Evolutionary conservation across 2,797 vertebrate species (phyloP).

Genomic region (Salmo trutta): DNA sequence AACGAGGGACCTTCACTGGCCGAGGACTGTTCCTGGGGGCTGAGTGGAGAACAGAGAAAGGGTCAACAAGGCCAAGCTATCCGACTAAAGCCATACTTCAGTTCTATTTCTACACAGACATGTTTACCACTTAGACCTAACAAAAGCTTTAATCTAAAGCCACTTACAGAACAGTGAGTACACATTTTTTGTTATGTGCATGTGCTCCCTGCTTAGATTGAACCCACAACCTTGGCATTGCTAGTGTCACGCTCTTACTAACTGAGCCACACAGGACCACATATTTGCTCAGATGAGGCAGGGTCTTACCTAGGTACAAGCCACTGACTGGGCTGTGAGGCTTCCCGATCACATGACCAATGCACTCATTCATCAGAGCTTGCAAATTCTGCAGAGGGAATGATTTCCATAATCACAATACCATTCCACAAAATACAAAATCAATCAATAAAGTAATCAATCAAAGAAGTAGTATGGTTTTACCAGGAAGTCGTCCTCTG

Average conservation of each 20-base stretch:
- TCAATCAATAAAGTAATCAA: too few relatives aligned
- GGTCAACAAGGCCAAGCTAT: neutral
- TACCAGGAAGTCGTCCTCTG: conserved; percentile 99
- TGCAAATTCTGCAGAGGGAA: conserved; percentile 85
- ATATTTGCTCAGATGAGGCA: too few relatives aligned
- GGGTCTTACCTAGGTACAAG: conserved; percentile 62
- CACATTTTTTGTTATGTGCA: too few relatives aligned
- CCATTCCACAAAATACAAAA: neutral
- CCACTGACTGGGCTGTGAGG: conserved; percentile 97
- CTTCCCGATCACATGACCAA: conserved; percentile 98
- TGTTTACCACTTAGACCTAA: too few relatives aligned
- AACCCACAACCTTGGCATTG: too few relatives aligned
- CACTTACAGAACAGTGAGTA: too few relatives aligned
- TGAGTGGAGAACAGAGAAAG: conserved; percentile 57
- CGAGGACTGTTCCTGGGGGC: conserved; percentile 93
- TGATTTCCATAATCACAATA: neutral
- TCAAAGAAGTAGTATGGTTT: conserved; percentile 6
- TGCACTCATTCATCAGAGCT: conserved; percentile 98
- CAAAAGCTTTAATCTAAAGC: too few relatives aligned
- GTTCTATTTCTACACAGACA: too few relatives aligned
- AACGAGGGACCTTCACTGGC: conserved; percentile 95
- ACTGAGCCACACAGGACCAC: too few relatives aligned
- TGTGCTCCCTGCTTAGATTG: too few relatives aligned
- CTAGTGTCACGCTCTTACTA: too few relatives aligned
- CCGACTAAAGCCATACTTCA: neutral